A percentile compares a stretch with the other conserved stretches of the same genome.
phyloP scores from a whole-genome alignment of 2,888 invertebrate species.

The Dryomyza anilis region DNA sequence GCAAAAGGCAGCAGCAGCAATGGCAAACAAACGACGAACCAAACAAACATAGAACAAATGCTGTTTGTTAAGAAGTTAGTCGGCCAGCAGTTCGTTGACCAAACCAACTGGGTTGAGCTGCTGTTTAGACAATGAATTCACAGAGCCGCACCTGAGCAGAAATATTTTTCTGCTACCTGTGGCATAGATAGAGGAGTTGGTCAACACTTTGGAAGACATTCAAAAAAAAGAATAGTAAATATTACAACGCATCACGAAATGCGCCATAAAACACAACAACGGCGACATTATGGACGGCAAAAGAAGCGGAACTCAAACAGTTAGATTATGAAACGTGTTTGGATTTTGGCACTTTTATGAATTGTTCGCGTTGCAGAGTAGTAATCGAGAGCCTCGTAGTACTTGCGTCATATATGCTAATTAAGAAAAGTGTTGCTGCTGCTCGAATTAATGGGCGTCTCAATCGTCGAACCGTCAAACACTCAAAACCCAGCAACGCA shows the following conservation, averaged over 20 bases:
- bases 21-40: neutral
- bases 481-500: too few species aligned
- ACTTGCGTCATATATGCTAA: too few species aligned
- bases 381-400: too few species aligned
- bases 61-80: too few species aligned
- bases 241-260: neutral
- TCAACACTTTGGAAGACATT: neutral
- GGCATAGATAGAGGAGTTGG: neutral
- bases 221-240: neutral
- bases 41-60: neutral
- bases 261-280: neutral
- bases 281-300: neutral
- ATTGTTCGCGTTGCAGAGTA: neutral
- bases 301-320: neutral
- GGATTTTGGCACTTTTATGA: neutral
- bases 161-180: neutral
- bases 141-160: neutral
- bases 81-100: slow-evolving; percentile 8
- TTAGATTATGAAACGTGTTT: slow-evolving; percentile 12
- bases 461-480: too few species aligned
- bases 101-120: neutral
- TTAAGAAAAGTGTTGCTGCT: too few species aligned
- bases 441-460: too few species aligned
- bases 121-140: neutral
- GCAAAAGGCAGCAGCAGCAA: neutral